Conservation (phyloP, 2,888 invertebrate species). For the Chrysomela aeneicollis region DNA sequence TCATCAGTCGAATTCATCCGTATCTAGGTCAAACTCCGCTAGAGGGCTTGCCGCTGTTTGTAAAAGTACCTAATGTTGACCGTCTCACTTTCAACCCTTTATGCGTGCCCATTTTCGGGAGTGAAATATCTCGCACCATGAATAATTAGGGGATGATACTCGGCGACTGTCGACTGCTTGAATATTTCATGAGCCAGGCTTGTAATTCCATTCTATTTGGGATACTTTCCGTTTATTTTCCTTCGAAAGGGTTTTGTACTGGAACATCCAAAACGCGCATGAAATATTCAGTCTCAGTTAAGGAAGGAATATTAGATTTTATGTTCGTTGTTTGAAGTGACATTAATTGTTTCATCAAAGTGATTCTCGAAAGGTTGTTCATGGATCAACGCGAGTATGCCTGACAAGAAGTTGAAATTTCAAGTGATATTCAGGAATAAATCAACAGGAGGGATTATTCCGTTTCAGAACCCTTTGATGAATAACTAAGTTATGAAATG, state of each 20-base stretch:
- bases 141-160: slow-evolving; percentile 22
- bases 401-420: neutral
- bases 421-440: neutral
- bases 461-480: neutral
- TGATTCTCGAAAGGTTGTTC: neutral
- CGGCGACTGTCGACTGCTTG: slow-evolving; percentile 19
- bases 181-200: slow-evolving; percentile 20
- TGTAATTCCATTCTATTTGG: slow-evolving; percentile 14
- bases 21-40: slow-evolving; percentile 12
- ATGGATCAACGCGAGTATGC: neutral
- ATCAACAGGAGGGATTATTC: neutral
- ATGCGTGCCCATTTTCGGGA: slow-evolving; percentile 20
- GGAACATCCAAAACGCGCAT: neutral
- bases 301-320: slow-evolving; percentile 3
- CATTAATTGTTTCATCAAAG: slow-evolving; percentile 3
- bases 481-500: no score
- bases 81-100: slow-evolving; percentile 13
- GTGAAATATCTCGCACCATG: slow-evolving; percentile 13
- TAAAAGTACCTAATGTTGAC: slow-evolving; percentile 14
- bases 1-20: neutral
- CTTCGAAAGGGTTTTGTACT: neutral
- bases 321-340: slow-evolving; percentile 4
- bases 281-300: slow-evolving; percentile 2
- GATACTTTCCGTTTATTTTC: neutral
- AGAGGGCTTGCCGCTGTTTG: slow-evolving; percentile 1